A percentile compares a stretch with the other conserved stretches of the same genome.
Evolutionary conservation across 2,797 vertebrate species (phyloP).

Genomic region (Acipenser ruthenus): DNA sequence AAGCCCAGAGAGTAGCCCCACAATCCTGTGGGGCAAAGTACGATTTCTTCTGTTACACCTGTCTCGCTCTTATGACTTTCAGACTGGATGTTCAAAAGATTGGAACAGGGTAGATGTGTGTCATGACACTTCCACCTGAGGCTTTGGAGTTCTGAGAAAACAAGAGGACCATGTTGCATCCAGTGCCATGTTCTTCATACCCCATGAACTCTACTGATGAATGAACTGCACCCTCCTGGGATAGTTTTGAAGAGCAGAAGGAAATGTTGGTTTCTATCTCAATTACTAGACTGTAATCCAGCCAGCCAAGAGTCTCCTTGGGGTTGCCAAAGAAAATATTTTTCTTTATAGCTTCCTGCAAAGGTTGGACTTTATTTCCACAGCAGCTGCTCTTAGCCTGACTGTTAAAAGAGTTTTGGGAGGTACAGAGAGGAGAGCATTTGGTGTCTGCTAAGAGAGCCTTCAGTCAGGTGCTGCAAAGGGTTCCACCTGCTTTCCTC

Average conservation of each 20-base stretch:
- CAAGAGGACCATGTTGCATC: neutral
- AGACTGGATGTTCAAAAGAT: neutral
- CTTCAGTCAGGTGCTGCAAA: conserved; percentile 6
- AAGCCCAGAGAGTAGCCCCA: neutral
- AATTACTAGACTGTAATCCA: conserved; percentile 6
- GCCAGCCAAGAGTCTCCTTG: neutral
- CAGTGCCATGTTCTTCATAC: neutral
- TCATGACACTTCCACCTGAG: neutral
- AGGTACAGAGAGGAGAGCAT: conserved; percentile 2
- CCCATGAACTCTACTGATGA: neutral
- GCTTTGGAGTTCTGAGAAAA: neutral
- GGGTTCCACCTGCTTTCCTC: conserved; percentile 4
- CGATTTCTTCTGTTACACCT: neutral
- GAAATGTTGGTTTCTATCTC: conserved; percentile 11
- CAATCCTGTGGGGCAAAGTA: neutral
- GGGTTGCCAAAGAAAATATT: conserved; percentile 12
- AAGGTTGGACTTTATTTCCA: conserved; percentile 4
- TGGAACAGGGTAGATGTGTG: neutral
- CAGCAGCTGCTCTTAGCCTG: conserved; percentile 3
- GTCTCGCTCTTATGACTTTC: neutral
- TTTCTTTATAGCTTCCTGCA: conserved; percentile 8
- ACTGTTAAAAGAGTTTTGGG: neutral
- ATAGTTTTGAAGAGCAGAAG: conserved; percentile 1
- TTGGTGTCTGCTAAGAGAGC: neutral
- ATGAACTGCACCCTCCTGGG: neutral